These are phyloP conservation scores for Amiota mariae DNA, from an alignment of 2,888 invertebrate species.

Conservation along the genomic window DNA sequence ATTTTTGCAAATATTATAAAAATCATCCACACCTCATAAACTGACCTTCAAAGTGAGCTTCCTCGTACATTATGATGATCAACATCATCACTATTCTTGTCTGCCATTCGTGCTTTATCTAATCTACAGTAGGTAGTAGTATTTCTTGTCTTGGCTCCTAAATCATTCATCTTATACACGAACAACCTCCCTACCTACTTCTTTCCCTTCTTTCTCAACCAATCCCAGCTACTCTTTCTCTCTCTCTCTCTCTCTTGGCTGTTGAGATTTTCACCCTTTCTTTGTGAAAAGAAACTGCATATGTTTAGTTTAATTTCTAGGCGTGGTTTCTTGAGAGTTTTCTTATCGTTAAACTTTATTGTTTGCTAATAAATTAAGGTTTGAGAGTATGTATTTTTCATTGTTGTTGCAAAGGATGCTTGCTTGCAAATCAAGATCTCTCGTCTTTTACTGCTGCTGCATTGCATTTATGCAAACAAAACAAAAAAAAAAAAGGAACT, in stretches of 20 bases:
- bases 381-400: not conserved
- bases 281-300: not conserved
- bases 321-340: conserved; percentile 21
- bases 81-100: not conserved
- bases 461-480: no score
- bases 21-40: not conserved
- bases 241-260: not conserved
- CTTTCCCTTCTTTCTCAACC: not conserved
- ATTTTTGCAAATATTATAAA: not conserved
- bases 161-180: not conserved
- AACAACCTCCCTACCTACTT: not conserved
- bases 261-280: conserved; percentile 16
- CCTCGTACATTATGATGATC: not conserved
- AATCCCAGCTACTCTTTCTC: not conserved
- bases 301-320: conserved; percentile 3
- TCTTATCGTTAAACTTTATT: conserved; percentile 2
- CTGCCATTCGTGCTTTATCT: conserved; percentile 1
- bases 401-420: no score
- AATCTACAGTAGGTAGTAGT: not conserved
- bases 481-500: no score
- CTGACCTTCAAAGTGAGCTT: conserved; percentile 14
- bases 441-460: no score
- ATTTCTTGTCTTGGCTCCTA: not conserved
- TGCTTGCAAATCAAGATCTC: no score
- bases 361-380: conserved; percentile 21